Percentiles rank a stretch among this genome's conserved stretches.
Conservation (phyloP, 2,113 vertebrate genomes). For the Edolisoma coerulescens region DNA sequence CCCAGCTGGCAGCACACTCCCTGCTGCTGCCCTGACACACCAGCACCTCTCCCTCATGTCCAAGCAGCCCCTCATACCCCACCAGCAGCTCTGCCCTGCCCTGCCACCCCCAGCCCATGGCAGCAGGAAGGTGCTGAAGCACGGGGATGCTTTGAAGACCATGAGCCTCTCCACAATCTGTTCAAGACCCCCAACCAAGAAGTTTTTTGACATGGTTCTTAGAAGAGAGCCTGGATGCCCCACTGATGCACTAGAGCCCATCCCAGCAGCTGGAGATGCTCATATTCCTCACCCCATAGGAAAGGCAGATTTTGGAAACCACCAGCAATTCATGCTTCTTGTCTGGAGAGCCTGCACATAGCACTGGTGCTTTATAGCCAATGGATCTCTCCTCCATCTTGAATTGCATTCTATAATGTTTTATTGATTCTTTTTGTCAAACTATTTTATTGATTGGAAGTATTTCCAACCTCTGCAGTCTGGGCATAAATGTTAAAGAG, state of each 20-base stretch:
- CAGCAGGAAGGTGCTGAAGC: neutral
- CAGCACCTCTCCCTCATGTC: rapidly evolving
- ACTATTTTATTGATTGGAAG: neutral
- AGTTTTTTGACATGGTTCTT: neutral
- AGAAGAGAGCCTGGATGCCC: neutral
- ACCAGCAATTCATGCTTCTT: neutral
- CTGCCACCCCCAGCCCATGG: neutral
- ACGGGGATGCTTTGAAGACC: neutral
- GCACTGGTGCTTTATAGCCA: neutral
- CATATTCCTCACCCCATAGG: neutral
- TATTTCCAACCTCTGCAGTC: neutral
- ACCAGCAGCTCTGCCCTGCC: neutral
- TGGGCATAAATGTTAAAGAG: neutral
- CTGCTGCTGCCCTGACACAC: neutral
- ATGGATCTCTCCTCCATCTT: neutral
- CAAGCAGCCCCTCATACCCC: neutral
- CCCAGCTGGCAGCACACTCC: neutral
- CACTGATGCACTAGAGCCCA: neutral
- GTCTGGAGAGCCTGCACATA: rapidly evolving
- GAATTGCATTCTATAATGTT: neutral
- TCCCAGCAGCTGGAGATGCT: neutral
- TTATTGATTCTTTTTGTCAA: neutral
- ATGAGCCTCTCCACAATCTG: neutral
- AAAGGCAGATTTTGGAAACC: neutral
- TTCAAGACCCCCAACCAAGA: neutral